Percentiles rank a stretch among this genome's conserved stretches.
Conservation (phyloP, 2,888 invertebrate species). For the Gasteruption jaculator region DNA sequence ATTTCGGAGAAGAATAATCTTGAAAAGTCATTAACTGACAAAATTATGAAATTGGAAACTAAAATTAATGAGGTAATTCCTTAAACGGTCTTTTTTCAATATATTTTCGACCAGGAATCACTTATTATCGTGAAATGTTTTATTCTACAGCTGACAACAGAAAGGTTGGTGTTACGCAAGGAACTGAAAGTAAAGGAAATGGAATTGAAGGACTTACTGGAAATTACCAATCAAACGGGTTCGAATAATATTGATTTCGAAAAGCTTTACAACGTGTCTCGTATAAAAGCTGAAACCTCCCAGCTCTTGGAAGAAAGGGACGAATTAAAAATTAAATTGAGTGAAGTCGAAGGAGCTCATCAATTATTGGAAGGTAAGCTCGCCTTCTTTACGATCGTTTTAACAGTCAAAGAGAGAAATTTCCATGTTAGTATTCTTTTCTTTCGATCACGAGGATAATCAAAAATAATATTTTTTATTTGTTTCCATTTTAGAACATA, state of each 20-base stretch:
- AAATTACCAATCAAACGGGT: slow-evolving; percentile 39
- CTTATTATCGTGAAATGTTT: slow-evolving; percentile 1
- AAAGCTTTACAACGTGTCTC: slow-evolving; percentile 57
- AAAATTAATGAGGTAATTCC: slow-evolving; percentile 58
- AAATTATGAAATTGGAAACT: slow-evolving; percentile 55
- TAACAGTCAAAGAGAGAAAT: not conserved
- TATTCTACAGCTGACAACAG: slow-evolving; percentile 33
- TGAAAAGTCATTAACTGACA: slow-evolving; percentile 54
- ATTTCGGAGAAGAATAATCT: slow-evolving; percentile 55
- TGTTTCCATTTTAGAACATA: slow-evolving; percentile 42
- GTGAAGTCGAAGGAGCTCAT: slow-evolving; percentile 48
- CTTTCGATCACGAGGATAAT: too few relatives aligned
- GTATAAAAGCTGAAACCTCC: slow-evolving; percentile 59
- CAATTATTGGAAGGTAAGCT: slow-evolving; percentile 48
- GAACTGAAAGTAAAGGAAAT: slow-evolving; percentile 41
- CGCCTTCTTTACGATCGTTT: not conserved
- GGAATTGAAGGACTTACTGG: slow-evolving; percentile 40
- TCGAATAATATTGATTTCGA: slow-evolving; percentile 45
- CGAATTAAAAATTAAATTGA: slow-evolving; percentile 41
- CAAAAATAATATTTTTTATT: slow-evolving; percentile 23
- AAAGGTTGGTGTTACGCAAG: slow-evolving; percentile 31
- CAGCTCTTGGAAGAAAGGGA: slow-evolving; percentile 57
- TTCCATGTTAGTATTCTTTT: slow-evolving; percentile 2
- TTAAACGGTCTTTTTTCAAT: slow-evolving; percentile 8
- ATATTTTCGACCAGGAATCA: slow-evolving; percentile 2